A percentile compares a stretch with the other conserved stretches of the same genome.
Evolutionary conservation across 2,113 vertebrate species (phyloP).

Genomic region (Felis chaus): DNA sequence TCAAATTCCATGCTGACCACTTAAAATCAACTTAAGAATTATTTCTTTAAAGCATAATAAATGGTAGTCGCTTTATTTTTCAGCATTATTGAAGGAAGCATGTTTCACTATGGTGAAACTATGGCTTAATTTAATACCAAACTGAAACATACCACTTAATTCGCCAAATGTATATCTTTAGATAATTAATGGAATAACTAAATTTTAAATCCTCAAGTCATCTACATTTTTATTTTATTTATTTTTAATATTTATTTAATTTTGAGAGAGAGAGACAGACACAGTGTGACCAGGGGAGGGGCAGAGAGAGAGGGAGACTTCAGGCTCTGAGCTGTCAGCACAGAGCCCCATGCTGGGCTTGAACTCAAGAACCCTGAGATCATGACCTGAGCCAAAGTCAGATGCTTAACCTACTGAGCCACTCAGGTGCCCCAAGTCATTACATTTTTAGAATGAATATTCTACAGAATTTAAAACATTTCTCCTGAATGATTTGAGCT

Average conservation of each 20-base stretch:
- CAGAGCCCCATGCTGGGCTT: no score
- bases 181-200: background rate
- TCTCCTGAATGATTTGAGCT: background rate
- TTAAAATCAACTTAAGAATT: background rate
- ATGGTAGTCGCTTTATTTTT: background rate
- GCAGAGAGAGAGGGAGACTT: no score
- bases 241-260: no score
- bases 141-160: background rate
- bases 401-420: no score
- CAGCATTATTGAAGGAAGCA: background rate
- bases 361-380: no score
- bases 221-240: background rate
- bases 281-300: no score
- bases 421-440: background rate
- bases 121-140: background rate
- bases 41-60: background rate
- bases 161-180: background rate
- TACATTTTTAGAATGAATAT: background rate
- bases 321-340: no score
- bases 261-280: no score
- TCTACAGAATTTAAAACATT: background rate
- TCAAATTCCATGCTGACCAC: background rate
- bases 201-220: background rate
- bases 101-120: background rate
- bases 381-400: no score